phyloP scores from a whole-genome alignment of 2,888 invertebrate species.

The Drosophila limbata region DNA sequence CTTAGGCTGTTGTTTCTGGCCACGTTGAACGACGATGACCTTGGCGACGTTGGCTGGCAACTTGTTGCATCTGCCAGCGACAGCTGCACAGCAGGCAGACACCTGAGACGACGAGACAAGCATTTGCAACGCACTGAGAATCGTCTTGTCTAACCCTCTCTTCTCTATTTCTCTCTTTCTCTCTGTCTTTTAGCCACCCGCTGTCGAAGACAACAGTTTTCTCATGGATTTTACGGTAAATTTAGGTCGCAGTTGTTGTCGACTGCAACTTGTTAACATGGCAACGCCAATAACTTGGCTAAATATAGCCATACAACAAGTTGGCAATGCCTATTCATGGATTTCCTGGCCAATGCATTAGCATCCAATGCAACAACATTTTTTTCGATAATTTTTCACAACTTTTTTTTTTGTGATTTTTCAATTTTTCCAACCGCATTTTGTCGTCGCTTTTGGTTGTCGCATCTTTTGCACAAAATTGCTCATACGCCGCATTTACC shows the following conservation, averaged over 20 bases:
- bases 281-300: slow-evolving; percentile 74
- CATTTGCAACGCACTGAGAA: slow-evolving; percentile 49
- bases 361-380: slow-evolving; percentile 43
- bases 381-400: slow-evolving; percentile 41
- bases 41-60: slow-evolving; percentile 71
- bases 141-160: neutral
- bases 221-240: slow-evolving; percentile 78
- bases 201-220: slow-evolving; percentile 58
- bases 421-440: slow-evolving; percentile 29
- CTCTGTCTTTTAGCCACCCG: slow-evolving; percentile 38
- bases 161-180: neutral
- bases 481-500: slow-evolving; percentile 49
- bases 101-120: slow-evolving; percentile 64
- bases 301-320: slow-evolving; percentile 72
- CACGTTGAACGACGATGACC: slow-evolving; percentile 60
- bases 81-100: slow-evolving; percentile 75
- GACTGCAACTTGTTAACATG: slow-evolving; percentile 73
- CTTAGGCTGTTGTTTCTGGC: slow-evolving; percentile 30
- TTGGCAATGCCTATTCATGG: slow-evolving; percentile 55
- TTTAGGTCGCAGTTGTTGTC: slow-evolving; percentile 67
- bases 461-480: slow-evolving; percentile 24
- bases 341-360: slow-evolving; percentile 72
- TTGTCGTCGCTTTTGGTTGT: slow-evolving; percentile 8
- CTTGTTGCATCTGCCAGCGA: slow-evolving; percentile 74
- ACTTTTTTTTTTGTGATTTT: slow-evolving; percentile 10